Conservation (phyloP, 2,113 vertebrate genomes). For the Sminthopsis crassicaudata region DNA sequence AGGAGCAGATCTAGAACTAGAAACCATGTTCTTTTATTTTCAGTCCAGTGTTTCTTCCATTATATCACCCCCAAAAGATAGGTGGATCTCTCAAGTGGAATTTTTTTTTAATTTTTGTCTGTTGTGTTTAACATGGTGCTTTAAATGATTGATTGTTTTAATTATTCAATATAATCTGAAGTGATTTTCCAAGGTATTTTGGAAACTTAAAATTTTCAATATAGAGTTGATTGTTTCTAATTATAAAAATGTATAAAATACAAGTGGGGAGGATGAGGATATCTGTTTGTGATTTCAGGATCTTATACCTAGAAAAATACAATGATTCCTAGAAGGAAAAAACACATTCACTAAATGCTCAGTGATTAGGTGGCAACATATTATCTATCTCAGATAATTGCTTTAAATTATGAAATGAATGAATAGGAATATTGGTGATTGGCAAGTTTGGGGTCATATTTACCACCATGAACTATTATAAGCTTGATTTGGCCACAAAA, state of each 20-base stretch:
- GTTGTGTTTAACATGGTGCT: neutral
- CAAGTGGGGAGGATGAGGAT: neutral
- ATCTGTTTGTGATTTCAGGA: neutral
- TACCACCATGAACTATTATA: neutral
- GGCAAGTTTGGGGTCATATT: conserved; percentile 15
- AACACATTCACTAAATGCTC: neutral
- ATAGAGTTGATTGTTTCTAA: neutral
- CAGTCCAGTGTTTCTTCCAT: neutral
- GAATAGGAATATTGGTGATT: neutral
- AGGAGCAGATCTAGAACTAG: neutral
- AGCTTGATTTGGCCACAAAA: conserved; percentile 36
- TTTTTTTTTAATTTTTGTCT: neutral
- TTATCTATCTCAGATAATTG: neutral
- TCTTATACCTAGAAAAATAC: neutral
- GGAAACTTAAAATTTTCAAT: neutral
- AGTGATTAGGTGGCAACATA: neutral
- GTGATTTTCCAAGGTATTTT: neutral
- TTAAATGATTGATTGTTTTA: neutral
- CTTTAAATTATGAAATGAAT: conserved; percentile 25
- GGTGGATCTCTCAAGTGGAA: neutral
- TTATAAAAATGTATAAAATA: neutral
- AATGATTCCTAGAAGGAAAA: neutral
- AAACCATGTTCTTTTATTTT: neutral
- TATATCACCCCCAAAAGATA: neutral
- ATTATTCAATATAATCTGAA: neutral